Evolutionary conservation across 1,140 invertebrate genomes (phyloP).

Genomic region (Eriosoma lanigerum): DNA sequence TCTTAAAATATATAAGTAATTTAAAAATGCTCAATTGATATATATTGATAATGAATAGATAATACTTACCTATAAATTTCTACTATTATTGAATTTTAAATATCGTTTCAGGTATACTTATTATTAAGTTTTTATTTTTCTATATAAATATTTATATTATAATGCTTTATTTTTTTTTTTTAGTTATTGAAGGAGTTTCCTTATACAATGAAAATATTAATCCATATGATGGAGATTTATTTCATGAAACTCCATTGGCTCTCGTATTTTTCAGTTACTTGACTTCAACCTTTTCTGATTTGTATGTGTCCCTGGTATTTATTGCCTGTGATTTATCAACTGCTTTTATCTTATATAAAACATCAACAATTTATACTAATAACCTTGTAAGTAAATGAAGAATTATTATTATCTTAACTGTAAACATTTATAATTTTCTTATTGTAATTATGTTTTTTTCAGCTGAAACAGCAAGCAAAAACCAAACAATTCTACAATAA

Average conservation of each 20-base stretch:
- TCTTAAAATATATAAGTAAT: too few relatives aligned
- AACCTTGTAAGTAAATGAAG: conserved; percentile 62
- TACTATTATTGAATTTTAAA: too few relatives aligned
- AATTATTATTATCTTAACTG: not conserved
- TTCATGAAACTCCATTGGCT: conserved; percentile 85
- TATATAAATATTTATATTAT: too few relatives aligned
- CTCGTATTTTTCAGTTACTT: conserved; percentile 68
- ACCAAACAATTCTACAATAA: conserved; percentile 60
- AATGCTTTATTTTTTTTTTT: conserved; percentile 55
- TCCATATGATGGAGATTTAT: conserved; percentile 88
- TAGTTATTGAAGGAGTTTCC: conserved; percentile 84
- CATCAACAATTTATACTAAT: conserved; percentile 68
- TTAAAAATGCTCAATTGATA: too few relatives aligned
- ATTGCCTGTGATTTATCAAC: conserved; percentile 74
- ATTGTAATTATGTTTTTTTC: conserved; percentile 53
- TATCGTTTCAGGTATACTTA: too few relatives aligned
- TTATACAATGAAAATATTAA: conserved; percentile 77
- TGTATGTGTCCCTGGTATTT: conserved; percentile 67
- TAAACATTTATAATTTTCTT: not conserved
- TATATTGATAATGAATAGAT: too few relatives aligned
- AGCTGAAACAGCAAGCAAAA: conserved; percentile 56
- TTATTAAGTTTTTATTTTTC: too few relatives aligned
- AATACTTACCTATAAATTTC: too few relatives aligned
- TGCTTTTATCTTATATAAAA: conserved; percentile 69
- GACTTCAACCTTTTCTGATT: conserved; percentile 38